Percentiles rank a stretch among this genome's conserved stretches.
These are phyloP conservation scores for Phaedon cochleariae DNA, from an alignment of 2,888 invertebrate genomes.

Conservation along the genomic window DNA sequence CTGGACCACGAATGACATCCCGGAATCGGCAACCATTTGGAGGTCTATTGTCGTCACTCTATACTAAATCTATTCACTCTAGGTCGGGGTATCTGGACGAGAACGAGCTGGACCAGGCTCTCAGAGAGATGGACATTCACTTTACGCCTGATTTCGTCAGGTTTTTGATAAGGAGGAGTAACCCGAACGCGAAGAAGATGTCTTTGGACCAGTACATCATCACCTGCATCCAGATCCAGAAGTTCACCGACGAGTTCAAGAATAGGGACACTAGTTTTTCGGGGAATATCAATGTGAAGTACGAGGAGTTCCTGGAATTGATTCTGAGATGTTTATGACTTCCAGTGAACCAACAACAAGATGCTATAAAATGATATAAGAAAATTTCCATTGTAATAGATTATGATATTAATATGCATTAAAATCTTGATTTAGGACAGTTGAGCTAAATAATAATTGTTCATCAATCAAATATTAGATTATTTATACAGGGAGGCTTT, in stretches of 20 bases:
- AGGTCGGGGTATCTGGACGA: conserved; percentile 55
- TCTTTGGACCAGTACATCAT: conserved; percentile 58
- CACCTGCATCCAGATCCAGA: conserved; percentile 60
- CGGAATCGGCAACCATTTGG: too few species aligned
- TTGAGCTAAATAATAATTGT: too few species aligned
- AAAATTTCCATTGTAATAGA: neutral
- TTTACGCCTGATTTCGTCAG: conserved; percentile 54
- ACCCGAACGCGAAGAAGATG: conserved; percentile 52
- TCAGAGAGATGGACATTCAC: conserved; percentile 54
- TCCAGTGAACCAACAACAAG: conserved; percentile 27
- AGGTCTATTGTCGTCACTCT: too few species aligned
- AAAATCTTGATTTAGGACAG: too few species aligned
- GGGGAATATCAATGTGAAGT: conserved; percentile 55
- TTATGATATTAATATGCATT: too few species aligned
- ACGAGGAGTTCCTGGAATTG: conserved; percentile 58
- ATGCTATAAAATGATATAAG: too few species aligned
- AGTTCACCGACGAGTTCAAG: conserved; percentile 58
- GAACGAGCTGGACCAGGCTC: conserved; percentile 51
- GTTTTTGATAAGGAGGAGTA: conserved; percentile 52
- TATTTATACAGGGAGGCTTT: too few species aligned
- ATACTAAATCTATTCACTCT: too few species aligned
- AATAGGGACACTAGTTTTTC: conserved; percentile 53
- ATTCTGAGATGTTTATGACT: conserved; percentile 52
- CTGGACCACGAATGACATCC: too few species aligned
- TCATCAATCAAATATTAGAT: too few species aligned